Base-by-base conservation (phyloP, 2,113 vertebrate genomes). In the Myiozetetes cayanensis region DNA sequence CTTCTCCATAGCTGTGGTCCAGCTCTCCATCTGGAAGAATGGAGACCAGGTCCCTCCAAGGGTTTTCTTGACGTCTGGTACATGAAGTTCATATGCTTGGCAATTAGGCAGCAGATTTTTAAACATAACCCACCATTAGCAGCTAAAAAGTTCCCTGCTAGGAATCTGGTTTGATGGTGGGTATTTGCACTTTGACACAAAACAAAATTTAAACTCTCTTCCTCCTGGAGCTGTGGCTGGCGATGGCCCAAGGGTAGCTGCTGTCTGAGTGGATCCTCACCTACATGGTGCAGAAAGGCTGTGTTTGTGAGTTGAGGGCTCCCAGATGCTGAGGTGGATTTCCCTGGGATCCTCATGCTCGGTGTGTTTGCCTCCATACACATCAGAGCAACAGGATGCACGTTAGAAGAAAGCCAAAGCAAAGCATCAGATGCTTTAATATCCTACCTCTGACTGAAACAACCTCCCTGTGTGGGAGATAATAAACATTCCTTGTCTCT, bases 401-500 rank as follows among this genome's bases (percentile, higher is more conserved):
- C 90, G 77, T 61, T 56, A 92, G 91, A 90, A 95, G 74, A 77
- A 74, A 92, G 78, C 76, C 18, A 11, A 50, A 95, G 74, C 4
- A 3, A 72, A 93, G 50, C 52, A 39, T 81, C 66, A 49, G 85
- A 86, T 94, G 78, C 94, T 96, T 95, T 95, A 96, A 96, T 96
- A 94, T 84, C 70, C 80, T 90, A 85, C 86, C 93, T 94, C 93
- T 96, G 91, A 97, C 92, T 96, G 94, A 95, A 97, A 84, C 96
- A 96, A 84, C 96, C 94, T 97, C 95, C 92, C 93, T 75, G 49
- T 87, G 86, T 97, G 94, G 92, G 94, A 97, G 95, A 96, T 96
- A 92, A 97, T 98, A 98, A 98, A 97, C 93, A 97, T 96, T 97
- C 97, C 92, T 62, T 66, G 75, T 97, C 92, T 97, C 96, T 97